phyloP scores from a whole-genome alignment of 2,113 vertebrate genomes.

The Grus americana region DNA sequence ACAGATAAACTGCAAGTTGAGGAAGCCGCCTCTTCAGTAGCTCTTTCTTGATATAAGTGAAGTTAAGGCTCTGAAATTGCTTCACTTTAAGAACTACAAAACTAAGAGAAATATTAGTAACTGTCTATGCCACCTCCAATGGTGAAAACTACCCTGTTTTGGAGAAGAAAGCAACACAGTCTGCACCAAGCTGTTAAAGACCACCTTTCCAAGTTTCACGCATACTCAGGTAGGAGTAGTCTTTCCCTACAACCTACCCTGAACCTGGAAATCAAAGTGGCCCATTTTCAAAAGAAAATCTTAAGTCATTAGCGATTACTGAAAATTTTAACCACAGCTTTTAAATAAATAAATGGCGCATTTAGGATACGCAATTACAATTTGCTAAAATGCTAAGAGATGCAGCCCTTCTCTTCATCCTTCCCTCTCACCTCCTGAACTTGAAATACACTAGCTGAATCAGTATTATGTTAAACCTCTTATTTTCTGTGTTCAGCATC shows the following conservation, averaged over 20 bases:
- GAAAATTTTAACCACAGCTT: background rate
- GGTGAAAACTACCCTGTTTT: background rate
- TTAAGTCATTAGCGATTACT: background rate
- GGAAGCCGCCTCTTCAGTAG: background rate
- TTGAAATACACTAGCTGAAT: background rate
- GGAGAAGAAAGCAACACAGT: background rate
- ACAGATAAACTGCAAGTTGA: background rate
- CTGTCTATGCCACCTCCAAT: background rate
- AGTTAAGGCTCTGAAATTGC: background rate
- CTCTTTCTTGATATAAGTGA: background rate
- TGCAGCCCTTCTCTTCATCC: background rate
- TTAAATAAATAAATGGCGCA: background rate
- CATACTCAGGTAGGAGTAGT: background rate
- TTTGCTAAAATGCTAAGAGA: background rate
- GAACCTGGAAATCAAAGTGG: background rate
- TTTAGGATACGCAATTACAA: background rate
- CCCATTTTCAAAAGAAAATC: background rate
- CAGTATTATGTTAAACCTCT: background rate
- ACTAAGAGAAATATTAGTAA: background rate
- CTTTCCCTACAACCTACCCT: background rate
- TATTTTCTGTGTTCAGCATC: background rate
- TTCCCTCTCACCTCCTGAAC: background rate
- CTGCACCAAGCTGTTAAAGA: background rate
- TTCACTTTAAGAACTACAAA: background rate
- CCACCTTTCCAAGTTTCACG: background rate